Evolutionary conservation across 2,113 vertebrate species (phyloP).

Genomic region (Alces alces): DNA sequence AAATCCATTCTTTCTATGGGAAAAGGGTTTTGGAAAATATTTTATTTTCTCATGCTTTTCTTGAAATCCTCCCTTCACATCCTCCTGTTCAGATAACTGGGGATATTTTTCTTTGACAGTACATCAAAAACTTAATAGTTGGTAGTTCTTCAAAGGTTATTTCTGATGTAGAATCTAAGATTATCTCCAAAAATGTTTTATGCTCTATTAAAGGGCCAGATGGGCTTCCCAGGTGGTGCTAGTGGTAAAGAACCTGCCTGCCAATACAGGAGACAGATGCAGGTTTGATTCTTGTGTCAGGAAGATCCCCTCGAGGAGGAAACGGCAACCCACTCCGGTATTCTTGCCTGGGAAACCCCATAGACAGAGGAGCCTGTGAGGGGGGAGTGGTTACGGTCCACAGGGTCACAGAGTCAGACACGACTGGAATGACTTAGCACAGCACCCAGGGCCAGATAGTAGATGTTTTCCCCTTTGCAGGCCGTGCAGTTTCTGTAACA

Average conservation of each 20-base stretch:
- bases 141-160: not conserved
- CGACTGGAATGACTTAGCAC: rapidly evolving
- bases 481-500: not conserved
- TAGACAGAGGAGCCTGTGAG: not conserved
- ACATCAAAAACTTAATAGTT: not conserved
- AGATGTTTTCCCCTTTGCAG: not conserved
- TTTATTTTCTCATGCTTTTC: not conserved
- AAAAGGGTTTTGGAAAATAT: not conserved
- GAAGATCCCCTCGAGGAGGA: not conserved
- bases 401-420: not conserved
- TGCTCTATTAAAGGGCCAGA: not conserved
- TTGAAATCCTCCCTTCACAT: not conserved
- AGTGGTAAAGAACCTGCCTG: not conserved
- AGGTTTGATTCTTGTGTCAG: not conserved
- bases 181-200: not conserved
- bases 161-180: not conserved
- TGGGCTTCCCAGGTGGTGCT: not conserved
- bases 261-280: not conserved
- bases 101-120: not conserved
- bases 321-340: not conserved
- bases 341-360: not conserved
- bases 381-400: not conserved
- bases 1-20: not conserved
- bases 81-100: not conserved
- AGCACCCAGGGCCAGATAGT: not conserved